phyloP scores from a whole-genome alignment of 1,140 invertebrate species.

The Trypoxylus dichotomus region DNA sequence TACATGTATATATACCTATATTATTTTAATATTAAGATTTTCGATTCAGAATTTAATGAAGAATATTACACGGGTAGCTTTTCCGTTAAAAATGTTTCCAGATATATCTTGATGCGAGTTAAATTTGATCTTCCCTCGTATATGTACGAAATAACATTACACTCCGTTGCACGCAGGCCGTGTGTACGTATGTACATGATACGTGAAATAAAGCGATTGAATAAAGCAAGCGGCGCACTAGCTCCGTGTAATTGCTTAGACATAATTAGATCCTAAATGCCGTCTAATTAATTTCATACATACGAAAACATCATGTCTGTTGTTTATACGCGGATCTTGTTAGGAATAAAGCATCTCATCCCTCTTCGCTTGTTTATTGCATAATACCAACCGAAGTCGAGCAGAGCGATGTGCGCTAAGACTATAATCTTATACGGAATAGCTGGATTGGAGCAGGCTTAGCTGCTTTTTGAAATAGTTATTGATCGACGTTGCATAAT shows the following conservation, averaged over 20 bases:
- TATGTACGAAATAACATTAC: not conserved
- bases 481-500: not conserved
- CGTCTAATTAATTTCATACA: not conserved
- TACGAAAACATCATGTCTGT: not conserved
- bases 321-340: not conserved
- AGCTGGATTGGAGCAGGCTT: not conserved
- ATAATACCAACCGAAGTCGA: not conserved
- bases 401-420: no score
- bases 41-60: no score
- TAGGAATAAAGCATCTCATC: not conserved
- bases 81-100: no score
- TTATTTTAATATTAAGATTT: no score
- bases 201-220: not conserved
- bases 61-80: no score
- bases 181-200: not conserved
- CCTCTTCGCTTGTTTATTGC: not conserved
- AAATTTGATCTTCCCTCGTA: not conserved
- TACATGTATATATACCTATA: no score
- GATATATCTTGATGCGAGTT: no score
- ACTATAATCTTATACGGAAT: not conserved
- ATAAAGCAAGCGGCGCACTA: not conserved
- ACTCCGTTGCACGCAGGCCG: not conserved
- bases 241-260: not conserved
- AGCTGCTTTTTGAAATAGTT: not conserved
- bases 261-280: not conserved